Evolutionary conservation across 2,888 invertebrate genomes (phyloP), one percentile per base, ranked within the genome.

Genomic region (Magallana nippona): DNA sequence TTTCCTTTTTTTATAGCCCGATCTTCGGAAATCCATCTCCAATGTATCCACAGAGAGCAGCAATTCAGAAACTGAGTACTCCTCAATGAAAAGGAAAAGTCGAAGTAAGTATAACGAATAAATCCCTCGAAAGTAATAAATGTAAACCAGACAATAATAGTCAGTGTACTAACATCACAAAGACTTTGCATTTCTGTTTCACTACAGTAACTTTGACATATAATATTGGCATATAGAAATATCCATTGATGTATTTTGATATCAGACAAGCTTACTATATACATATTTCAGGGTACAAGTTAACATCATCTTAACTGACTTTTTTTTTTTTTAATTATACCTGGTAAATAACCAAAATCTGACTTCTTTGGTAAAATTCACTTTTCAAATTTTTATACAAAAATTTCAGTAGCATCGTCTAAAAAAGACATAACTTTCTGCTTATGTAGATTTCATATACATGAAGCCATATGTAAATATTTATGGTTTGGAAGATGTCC

Each of bases 41-140:
- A 89, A 87, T 78, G 57, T 84, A 2, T 90, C 89, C 17, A 82
- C 85, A 11, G 83, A 83, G 27, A 89, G 90, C 79, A 85, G 85
- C 83, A 89, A 90, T 83, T 79, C 86, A 15, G 87, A 87, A 57
- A 77, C 55, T 17, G 88, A 87, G 17, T 83, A 87, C 44, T 87
- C 87, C 8, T 85, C 86, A 58, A 85, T 86, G 5, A 89, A 88
- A 81, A 83, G 86, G 10, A 88, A 87, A 79, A 88, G 86, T 77
- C 84, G 84, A 84, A 86, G 88, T 89, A 85, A 82, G 81, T 27
- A 79, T 15, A 80, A 60, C n/a, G 58, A 15, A 27, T 13, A 13
- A 27, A 71, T 13, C 11, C 32, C 22, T 71, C 15, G 17, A 27
- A 13, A 71, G 15, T 22, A 5, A 63, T 71, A 27, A 27, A 27